A percentile compares a stretch with the other conserved stretches of the same genome.
Evolutionary conservation across 2,888 invertebrate genomes (phyloP).

Genomic region (Cylloceria caligata): DNA sequence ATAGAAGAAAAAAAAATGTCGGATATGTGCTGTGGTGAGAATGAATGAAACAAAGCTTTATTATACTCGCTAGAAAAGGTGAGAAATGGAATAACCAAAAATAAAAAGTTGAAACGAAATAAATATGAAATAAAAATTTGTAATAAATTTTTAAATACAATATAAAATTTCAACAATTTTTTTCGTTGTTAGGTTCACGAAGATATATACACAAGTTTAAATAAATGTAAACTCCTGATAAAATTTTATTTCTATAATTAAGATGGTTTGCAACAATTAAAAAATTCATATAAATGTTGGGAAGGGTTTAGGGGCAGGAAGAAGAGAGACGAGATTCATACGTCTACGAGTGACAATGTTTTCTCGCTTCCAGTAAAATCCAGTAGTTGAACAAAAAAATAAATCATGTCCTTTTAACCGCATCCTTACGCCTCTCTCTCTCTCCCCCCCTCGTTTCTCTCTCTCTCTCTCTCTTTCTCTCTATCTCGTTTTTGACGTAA

Average conservation of each 20-base stretch:
- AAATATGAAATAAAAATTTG: background rate
- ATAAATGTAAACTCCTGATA: too few relatives aligned
- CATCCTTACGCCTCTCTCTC: background rate
- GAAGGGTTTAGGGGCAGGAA: slow-evolving; percentile 11
- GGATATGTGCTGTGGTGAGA: background rate
- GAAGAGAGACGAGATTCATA: slow-evolving; percentile 68
- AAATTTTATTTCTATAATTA: background rate
- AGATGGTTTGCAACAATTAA: background rate
- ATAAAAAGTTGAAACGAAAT: background rate
- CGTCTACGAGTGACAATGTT: slow-evolving; percentile 72
- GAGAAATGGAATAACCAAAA: background rate
- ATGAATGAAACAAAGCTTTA: background rate
- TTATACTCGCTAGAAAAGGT: background rate
- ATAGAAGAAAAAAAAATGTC: slow-evolving; percentile 1
- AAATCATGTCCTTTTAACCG: background rate
- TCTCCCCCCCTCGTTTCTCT: slow-evolving; percentile 5
- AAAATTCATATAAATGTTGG: background rate
- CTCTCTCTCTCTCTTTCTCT: background rate
- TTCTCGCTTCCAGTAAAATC: slow-evolving; percentile 68
- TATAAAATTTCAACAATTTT: too few relatives aligned
- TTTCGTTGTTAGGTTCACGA: too few relatives aligned
- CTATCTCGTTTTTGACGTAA: too few relatives aligned
- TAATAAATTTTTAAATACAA: too few relatives aligned
- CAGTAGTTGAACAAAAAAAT: slow-evolving; percentile 30
- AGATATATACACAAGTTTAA: too few relatives aligned